Evolutionary conservation across 2,797 vertebrate species (phyloP), one percentile per base, ranked within the genome.

Genomic region (Spatula clypeata): DNA sequence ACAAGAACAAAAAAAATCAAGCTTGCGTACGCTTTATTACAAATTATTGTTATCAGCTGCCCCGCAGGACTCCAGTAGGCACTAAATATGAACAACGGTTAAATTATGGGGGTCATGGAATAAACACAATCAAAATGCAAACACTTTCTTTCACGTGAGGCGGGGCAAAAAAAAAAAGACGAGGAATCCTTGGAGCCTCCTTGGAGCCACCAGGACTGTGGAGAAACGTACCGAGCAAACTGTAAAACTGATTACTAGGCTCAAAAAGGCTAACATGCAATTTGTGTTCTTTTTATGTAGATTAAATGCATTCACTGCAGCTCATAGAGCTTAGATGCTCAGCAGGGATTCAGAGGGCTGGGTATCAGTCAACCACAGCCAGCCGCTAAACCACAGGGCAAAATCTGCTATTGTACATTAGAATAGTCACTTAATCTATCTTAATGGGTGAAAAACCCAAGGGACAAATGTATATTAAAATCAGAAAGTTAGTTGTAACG

Each of bases 261-360:
- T 98, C 94, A 95, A 95, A 98, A 97, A 98, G 97, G 96, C 98
- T 98, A 98, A 98, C 92, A 54, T 98, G 97, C 97, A 97, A 98
- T 98, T 98, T 98, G 97, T 96, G 98, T 98, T 98, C 97, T 98
- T 98, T 98, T 98, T 98, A 98, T 98, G 98, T 98, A 98, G 98
- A 98, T 98, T 98, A 98, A 98, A 98, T 98, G 97, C 97, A 97
- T 97, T 98, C 97, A 98, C 94, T 97, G 97, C 95, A 97, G 98
- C 97, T 98, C 97, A 97, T 94, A 98, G 96, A 61, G 94, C 97
- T 98, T 98, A 98, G 98, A 98, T 97, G 96, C 97, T 97, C 98
- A 98, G 98, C 97, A 95, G 98, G 98, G 97, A 98, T 97, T 98
- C 98, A 94, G 93, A 96, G 97, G 98, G 97, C 97, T 98, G 98